These are phyloP conservation scores for Apotomis capreana DNA, from an alignment of 2,888 invertebrate genomes.

Conservation along the genomic window DNA sequence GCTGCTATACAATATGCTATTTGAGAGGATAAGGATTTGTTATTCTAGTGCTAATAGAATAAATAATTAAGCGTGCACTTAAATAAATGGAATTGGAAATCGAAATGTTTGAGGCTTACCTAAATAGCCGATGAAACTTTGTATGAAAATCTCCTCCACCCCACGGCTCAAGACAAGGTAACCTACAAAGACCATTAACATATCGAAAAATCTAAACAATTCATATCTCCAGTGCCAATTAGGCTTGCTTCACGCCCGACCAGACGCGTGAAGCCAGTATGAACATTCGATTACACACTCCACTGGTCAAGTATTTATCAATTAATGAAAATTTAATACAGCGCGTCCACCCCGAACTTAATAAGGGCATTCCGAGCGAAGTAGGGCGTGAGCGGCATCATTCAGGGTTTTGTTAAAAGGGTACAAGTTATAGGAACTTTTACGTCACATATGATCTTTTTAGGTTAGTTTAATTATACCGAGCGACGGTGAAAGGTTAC, in stretches of 20 bases:
- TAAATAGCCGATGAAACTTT: too few relatives aligned
- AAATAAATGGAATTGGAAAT: too few relatives aligned
- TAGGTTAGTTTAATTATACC: neutral
- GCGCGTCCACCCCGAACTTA: conserved; percentile 63
- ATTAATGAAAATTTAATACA: conserved; percentile 78
- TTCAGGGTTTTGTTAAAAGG: neutral
- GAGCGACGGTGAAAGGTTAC: too few relatives aligned
- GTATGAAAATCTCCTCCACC: too few relatives aligned
- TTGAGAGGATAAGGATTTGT: too few relatives aligned
- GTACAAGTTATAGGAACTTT: neutral
- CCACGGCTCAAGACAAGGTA: too few relatives aligned
- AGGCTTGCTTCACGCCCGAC: conserved; percentile 11
- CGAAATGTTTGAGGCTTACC: too few relatives aligned
- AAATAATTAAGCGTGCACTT: too few relatives aligned
- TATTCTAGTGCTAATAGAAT: too few relatives aligned
- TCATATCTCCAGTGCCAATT: conserved; percentile 18
- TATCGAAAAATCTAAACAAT: neutral
- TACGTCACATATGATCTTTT: neutral
- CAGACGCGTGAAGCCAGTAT: conserved; percentile 54
- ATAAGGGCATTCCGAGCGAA: conserved; percentile 61
- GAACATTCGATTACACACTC: conserved; percentile 80
- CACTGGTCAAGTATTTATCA: conserved; percentile 80
- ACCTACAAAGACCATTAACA: neutral
- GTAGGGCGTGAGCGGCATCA: conserved; percentile 21
- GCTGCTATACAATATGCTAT: too few relatives aligned